Conservation (phyloP, 1,140 invertebrate genomes). For the Stegodyphus dumicola region DNA sequence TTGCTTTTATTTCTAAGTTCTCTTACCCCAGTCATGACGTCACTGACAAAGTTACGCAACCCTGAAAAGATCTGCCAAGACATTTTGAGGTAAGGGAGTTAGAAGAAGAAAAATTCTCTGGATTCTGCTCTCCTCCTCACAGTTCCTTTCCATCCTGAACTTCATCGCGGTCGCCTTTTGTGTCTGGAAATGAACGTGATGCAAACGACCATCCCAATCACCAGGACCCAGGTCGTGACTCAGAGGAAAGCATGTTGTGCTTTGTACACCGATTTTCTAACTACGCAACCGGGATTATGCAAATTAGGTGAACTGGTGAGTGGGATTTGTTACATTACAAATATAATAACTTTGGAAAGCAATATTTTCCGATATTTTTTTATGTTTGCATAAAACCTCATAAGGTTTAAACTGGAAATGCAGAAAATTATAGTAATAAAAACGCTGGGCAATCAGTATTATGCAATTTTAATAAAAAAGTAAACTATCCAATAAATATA, state of each 20-base stretch:
- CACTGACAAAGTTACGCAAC: no score
- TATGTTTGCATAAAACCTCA: no score
- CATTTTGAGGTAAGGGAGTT: neutral
- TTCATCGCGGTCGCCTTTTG: neutral
- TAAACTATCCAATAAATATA: no score
- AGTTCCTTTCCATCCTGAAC: neutral
- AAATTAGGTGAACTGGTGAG: conserved; percentile 81
- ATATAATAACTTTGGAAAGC: no score
- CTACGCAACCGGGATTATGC: conserved; percentile 76
- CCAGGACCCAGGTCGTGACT: neutral
- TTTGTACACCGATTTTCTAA: conserved; percentile 79
- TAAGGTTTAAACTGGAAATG: no score
- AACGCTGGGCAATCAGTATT: no score
- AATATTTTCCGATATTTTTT: no score
- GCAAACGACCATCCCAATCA: conserved; percentile 12
- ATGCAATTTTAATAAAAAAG: no score
- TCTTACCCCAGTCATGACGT: no score
- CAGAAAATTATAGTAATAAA: no score
- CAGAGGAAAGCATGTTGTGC: conserved; percentile 78
- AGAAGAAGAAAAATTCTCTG: neutral
- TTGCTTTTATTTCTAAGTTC: no score
- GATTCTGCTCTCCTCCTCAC: neutral
- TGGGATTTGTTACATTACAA: neutral
- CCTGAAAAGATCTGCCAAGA: no score
- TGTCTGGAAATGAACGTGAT: neutral